Base-by-base conservation (phyloP, 2,797 vertebrate species). In the Micromesistius poutassou region DNA sequence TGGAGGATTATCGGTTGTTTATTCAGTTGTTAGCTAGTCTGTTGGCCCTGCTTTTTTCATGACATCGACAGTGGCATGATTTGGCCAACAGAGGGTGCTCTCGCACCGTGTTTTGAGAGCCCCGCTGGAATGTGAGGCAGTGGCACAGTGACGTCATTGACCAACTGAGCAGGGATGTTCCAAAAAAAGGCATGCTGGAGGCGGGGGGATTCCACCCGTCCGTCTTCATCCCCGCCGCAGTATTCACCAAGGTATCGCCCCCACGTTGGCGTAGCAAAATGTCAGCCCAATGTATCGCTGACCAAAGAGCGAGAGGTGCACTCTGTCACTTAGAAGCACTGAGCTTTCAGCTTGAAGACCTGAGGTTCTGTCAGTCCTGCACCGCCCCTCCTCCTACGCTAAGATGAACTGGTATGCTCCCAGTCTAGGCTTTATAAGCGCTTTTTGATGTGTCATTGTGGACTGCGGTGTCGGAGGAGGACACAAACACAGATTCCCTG, bases 131-230 rank as follows among this genome's bases (percentile, higher is more conserved):
- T 82, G 78, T 87, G 88, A 91, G 89, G 84, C 88, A 90, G 88
- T 86, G 80, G 87, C 83, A 87, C 88, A 87, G 88, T 92, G 90
- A 92, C 79, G 87, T 91, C 90, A 93, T 88, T 36, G 66, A 77
- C 80, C 83, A 80, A 78, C 78, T 80, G 79, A 80, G 72, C 62
- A 84, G 83, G 76, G 74, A 85, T 75, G 79, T 74, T 62, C 77
- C 30, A 74, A 30, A 83, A 74, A 78, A 76, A 89, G 84, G 78
- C 76, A 77, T 73, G 79, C 76, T 84, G 0, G 75, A 22, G 5
- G 68, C 72, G 55, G 72, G 30, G 80, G 81, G 42, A 87, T 85
- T 87, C 86, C 85, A 83, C 81, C 73, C 71, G 72, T 72, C 30
- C 6, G 55, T 62, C 80, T 71, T 22, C 55, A n/a, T 62, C n/a